Base-by-base conservation (phyloP, 1,140 invertebrate genomes). In the Dryas iulia region DNA sequence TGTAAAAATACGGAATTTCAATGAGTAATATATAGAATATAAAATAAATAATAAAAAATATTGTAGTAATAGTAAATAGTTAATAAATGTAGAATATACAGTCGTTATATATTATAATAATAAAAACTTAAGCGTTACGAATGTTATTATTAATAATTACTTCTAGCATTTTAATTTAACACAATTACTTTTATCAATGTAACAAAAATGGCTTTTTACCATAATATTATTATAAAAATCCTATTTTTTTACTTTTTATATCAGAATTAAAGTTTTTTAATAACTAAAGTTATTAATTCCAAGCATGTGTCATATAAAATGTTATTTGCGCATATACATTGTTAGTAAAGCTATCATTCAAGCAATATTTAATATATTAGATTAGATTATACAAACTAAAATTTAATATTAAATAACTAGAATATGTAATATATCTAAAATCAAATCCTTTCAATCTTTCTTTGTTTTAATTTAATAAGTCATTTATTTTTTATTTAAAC, bases 301-400 rank as follows among this genome's bases (percentile, higher is more conserved):
- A n/a, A n/a, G n/a, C n/a, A n/a, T n/a, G n/a, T 2, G 53, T n/a
- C 24, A n/a, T 52, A 53, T 28, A 63, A 14, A 56, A 39, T 24
- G 63, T 71, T 71, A 72, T 67, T 72, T 64, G 65, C 65, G 47
- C 70, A 67, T 56, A 63, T 59, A 72, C 35, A 67, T 72, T 64
- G 70, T 72, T 71, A 71, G 54, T 59, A 71, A 71, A 63, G 64
- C 53, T 28, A 24, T 56, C 10, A 33, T 33, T 12, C n/a, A 39
- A 39, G 33, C 33, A 39, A n/a, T n/a, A n/a, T n/a, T n/a, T n/a
- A n/a, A 35, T 14, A 14, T 14, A 14, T 33, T 33, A 12, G n/a
- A 12, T 33, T 11, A n/a, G 31, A 33, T 33, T 33, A 33, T 33
- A 12, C 31, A 33, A 33, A 33, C 31, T 33, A 3, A 12, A n/a